Conservation (phyloP, 2,113 vertebrate species). For the Caretta caretta region DNA sequence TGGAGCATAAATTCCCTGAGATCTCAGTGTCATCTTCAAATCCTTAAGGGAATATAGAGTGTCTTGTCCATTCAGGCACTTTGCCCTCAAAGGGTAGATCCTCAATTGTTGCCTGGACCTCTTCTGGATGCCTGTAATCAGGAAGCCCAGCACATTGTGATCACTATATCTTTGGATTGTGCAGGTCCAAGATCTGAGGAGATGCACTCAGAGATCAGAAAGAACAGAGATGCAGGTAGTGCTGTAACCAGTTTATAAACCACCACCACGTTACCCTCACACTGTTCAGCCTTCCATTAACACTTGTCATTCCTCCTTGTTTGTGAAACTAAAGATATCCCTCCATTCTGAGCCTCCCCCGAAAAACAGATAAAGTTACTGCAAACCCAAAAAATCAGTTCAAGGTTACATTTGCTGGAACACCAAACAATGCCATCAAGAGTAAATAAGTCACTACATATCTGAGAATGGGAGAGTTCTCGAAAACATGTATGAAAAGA, state of each 20-base stretch:
- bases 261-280: not conserved
- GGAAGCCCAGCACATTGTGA: not conserved
- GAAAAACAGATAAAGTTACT: not conserved
- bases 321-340: not conserved
- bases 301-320: not conserved
- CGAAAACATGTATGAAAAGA: not conserved
- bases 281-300: not conserved
- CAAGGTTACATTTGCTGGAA: not conserved
- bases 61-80: not conserved
- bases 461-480: not conserved
- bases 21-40: too few species aligned
- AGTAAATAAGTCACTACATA: accelerated
- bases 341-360: not conserved
- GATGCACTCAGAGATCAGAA: not conserved
- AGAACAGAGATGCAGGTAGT: not conserved
- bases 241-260: not conserved
- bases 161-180: not conserved
- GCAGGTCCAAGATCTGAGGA: not conserved
- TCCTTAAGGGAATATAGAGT: too few species aligned
- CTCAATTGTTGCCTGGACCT: not conserved
- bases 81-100: not conserved
- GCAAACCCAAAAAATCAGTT: not conserved
- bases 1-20: not conserved
- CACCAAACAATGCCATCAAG: not conserved
- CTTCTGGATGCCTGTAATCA: not conserved